Evolutionary conservation across 1,140 invertebrate species (phyloP), one percentile per base, ranked within the genome.

Genomic region (Nasonia longicornis): DNA sequence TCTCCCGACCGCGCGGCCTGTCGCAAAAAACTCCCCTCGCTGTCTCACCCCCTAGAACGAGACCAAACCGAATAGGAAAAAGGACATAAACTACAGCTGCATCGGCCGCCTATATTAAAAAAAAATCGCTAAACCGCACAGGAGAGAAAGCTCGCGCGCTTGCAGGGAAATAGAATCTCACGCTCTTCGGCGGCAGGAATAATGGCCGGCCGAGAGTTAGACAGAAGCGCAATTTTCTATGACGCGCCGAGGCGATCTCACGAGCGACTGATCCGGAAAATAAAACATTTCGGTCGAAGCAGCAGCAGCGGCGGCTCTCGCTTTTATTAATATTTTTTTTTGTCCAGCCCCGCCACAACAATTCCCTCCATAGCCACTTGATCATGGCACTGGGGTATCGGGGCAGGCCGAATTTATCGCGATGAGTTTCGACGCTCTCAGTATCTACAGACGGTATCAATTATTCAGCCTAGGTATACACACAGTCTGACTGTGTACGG

Each of bases 221-320:
- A 58, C 22, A 22, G 66, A 29, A 71, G 10, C n/a, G 42, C 78
- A 79, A 79, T 79, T 79, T 66, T 79, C 78, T 79, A 73, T 72
- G 78, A 79, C 69, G 70, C 11, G 77, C 29, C 71, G 69, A 52
- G 42, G 11, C 77, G 70, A 73, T 73, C 69, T 79, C 70, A 73
- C 78, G 78, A 72, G 70, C 70, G 70, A 79, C 69, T 73, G 78
- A 64, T 79, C 70, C 78, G 78, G 78, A 79, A 79, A 79, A 79
- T 72, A 79, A 79, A 78, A 78, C 67, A 58, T 77, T 77, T 69
- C 20, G n/a, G 7, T 22, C 64, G 52, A 7, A n/a, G 52, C 14
- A 20, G 20, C 20, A 58, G 14, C 52, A 14, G 0, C 7, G 6
- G 10, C 48, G 3, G 20, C 3, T 20, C 0, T 58, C 29, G 26